Evolutionary conservation across 2,888 invertebrate genomes (phyloP).

Genomic region (Harpalus rubripes): DNA sequence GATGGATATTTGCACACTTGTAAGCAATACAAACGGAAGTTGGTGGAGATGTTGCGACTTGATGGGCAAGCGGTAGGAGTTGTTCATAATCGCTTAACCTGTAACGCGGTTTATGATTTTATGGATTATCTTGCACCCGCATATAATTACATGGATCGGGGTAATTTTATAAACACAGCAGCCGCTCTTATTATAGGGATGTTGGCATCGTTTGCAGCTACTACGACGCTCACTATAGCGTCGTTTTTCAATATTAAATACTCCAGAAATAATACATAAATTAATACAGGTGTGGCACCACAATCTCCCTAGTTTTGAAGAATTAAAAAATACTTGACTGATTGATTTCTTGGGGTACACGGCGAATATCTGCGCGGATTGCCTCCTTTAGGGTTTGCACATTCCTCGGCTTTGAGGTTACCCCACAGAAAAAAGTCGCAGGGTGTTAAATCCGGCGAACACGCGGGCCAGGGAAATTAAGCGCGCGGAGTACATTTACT

Average conservation of each 20-base stretch:
- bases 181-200: constrained; percentile 84
- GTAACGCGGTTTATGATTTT: constrained; percentile 88
- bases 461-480: no score
- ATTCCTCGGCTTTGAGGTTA: no score
- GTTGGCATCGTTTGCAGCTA: constrained; percentile 78
- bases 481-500: no score
- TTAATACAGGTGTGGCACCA: no score
- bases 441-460: no score
- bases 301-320: no score
- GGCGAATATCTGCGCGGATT: no score
- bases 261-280: constrained; percentile 67
- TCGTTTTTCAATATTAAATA: constrained; percentile 74
- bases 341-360: no score
- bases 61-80: constrained; percentile 81
- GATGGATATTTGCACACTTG: constrained; percentile 89
- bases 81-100: constrained; percentile 84
- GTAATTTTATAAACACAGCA: constrained; percentile 87
- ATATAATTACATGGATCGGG: constrained; percentile 81
- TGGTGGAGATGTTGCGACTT: constrained; percentile 81
- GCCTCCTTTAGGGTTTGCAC: no score
- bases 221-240: constrained; percentile 72
- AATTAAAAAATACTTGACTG: no score
- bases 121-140: constrained; percentile 91
- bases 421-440: no score
- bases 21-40: constrained; percentile 84